Conservation (phyloP, 2,888 invertebrate species). For the Polydrusus pterygomalis region DNA sequence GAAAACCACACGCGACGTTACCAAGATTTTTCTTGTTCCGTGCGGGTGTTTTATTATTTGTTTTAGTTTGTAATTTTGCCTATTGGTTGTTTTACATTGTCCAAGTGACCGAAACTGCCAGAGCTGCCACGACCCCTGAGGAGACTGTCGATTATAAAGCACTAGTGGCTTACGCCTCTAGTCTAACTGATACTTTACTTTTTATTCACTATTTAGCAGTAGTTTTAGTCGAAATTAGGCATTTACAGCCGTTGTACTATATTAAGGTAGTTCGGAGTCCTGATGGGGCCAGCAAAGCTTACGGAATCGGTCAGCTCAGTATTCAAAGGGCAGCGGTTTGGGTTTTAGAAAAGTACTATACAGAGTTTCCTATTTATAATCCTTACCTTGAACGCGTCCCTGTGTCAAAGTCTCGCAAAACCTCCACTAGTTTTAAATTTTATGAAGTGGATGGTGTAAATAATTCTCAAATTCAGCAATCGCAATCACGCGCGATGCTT, state of each 20-base stretch:
- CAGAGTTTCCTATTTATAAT: constrained; percentile 97
- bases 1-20: constrained; percentile 89
- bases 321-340: constrained; percentile 97
- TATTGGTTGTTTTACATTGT: constrained; percentile 99
- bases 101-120: constrained; percentile 87
- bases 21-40: constrained; percentile 94
- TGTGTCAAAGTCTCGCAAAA: constrained; percentile 86
- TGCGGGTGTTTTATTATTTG: constrained; percentile 89
- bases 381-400: constrained; percentile 95
- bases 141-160: constrained; percentile 90
- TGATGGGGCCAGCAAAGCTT: constrained; percentile 93
- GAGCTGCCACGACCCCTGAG: constrained; percentile 86
- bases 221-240: constrained; percentile 93
- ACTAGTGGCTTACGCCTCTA: constrained; percentile 93
- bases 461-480: constrained; percentile 79
- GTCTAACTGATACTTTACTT: constrained; percentile 93
- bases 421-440: constrained; percentile 92
- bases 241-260: constrained; percentile 92
- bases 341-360: constrained; percentile 95
- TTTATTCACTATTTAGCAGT: constrained; percentile 97
- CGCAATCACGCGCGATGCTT: constrained; percentile 81
- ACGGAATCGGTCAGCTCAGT: constrained; percentile 91
- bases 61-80: constrained; percentile 94
- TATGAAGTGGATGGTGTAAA: constrained; percentile 93
- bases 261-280: constrained; percentile 95